Percentiles rank a stretch among this genome's conserved stretches.
Evolutionary conservation across 2,888 invertebrate genomes (phyloP).

Genomic region (Philonicus albiceps): DNA sequence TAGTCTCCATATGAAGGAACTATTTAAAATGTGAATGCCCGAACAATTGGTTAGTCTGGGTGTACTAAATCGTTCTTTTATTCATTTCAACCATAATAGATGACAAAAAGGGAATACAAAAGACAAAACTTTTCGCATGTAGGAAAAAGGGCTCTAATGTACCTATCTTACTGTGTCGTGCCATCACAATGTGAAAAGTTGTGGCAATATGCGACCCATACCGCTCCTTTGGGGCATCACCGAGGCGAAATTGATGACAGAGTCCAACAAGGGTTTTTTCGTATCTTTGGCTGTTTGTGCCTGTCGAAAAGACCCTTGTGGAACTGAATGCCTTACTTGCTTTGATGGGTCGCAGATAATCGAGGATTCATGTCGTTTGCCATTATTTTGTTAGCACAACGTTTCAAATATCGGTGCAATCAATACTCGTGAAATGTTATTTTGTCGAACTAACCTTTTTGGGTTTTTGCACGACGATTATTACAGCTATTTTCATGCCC

Average conservation of each 20-base stretch:
- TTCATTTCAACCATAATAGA: not conserved
- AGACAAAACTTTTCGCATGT: not conserved
- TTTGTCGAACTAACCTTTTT: not conserved
- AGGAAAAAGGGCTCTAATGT: not conserved
- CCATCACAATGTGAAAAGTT: not conserved
- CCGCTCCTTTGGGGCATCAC: not conserved
- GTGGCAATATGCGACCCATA: not conserved
- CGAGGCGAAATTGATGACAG: constrained; percentile 10
- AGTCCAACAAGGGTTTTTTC: constrained; percentile 16
- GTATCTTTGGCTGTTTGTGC: not conserved
- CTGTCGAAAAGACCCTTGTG: not conserved
- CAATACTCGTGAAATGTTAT: not conserved
- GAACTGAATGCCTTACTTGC: not conserved
- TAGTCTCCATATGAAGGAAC: not conserved
- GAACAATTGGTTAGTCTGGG: not conserved
- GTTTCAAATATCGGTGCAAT: not conserved
- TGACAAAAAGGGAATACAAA: not conserved
- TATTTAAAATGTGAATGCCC: not conserved
- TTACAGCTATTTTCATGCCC: not conserved
- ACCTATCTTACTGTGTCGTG: not conserved
- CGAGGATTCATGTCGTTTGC: constrained; percentile 17
- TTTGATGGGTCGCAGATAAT: constrained; percentile 16
- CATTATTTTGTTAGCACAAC: constrained; percentile 14
- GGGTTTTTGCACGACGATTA: not conserved
- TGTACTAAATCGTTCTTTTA: not conserved